phyloP scores from a whole-genome alignment of 1,140 invertebrate genomes.

The Lordiphosa clarofinis region DNA sequence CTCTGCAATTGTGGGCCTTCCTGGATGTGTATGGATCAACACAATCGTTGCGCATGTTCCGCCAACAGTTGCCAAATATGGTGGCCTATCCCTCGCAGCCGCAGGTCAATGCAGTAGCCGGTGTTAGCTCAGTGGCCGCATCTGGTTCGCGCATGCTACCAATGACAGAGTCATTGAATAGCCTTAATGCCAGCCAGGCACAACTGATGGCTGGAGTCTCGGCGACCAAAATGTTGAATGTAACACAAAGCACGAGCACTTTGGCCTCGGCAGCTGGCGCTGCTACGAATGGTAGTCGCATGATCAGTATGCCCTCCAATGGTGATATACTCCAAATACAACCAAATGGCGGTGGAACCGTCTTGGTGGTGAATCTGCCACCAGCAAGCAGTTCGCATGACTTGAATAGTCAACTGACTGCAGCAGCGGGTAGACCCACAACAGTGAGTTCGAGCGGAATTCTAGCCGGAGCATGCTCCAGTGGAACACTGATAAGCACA shows the following conservation, averaged over 20 bases:
- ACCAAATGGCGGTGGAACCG: conserved; percentile 84
- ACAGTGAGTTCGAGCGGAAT: conserved; percentile 60
- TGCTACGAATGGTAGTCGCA: conserved; percentile 75
- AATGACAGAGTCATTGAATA: conserved; percentile 81
- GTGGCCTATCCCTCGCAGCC: conserved; percentile 71
- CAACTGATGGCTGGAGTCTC: conserved; percentile 52
- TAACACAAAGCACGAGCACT: conserved; percentile 58
- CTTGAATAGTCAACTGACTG: conserved; percentile 46
- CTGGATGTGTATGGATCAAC: conserved; percentile 98
- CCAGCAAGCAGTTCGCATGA: conserved; percentile 81
- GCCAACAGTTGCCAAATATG: conserved; percentile 76
- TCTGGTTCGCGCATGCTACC: conserved; percentile 54
- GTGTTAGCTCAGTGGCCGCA: conserved; percentile 19
- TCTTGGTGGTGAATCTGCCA: conserved; percentile 90
- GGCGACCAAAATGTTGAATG: conserved; percentile 62
- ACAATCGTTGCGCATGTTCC: conserved; percentile 88
- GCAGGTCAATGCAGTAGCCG: conserved; percentile 44
- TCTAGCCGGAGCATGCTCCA: conserved; percentile 74
- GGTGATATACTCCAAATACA: conserved; percentile 84
- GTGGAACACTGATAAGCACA: conserved; percentile 81
- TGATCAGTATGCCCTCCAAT: conserved; percentile 80
- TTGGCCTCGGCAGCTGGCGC: conserved; percentile 63
- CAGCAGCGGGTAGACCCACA: conserved; percentile 36
- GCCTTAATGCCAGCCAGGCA: conserved; percentile 72
- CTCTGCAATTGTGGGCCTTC: conserved; percentile 94